phyloP scores from a whole-genome alignment of 2,888 invertebrate species.

The Flexamia atlantica region DNA sequence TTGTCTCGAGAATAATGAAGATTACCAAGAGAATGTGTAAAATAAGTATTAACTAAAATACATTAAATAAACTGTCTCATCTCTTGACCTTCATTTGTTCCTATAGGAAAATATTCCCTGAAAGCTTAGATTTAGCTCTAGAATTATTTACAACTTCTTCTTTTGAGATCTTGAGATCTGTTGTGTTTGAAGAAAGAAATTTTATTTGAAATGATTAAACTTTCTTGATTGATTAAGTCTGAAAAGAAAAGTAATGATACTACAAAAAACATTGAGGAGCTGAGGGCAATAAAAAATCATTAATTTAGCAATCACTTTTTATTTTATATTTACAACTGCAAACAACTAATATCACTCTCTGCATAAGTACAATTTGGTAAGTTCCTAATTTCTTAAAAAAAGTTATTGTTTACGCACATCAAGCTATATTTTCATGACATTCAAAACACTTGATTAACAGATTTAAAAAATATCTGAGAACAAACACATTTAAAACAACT shows the following conservation, averaged over 20 bases:
- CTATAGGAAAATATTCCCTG: too few species aligned
- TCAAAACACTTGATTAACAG: neutral
- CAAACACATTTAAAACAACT: neutral
- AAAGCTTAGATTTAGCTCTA: too few species aligned
- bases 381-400: neutral
- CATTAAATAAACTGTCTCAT: too few species aligned
- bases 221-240: too few species aligned
- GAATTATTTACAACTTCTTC: too few species aligned
- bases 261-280: neutral
- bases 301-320: neutral
- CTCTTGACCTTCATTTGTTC: too few species aligned
- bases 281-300: neutral
- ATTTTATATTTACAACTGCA: constrained; percentile 27
- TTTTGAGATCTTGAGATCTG: too few species aligned
- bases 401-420: constrained; percentile 28
- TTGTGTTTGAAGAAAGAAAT: too few species aligned
- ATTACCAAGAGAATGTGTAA: too few species aligned
- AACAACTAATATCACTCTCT: constrained; percentile 18
- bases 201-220: too few species aligned
- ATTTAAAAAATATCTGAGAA: neutral
- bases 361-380: constrained; percentile 7
- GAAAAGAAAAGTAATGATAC: neutral
- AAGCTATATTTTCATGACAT: constrained; percentile 4
- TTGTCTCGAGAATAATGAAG: neutral
- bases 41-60: too few species aligned